A percentile compares a stretch with the other conserved stretches of the same genome.
These are phyloP conservation scores for Montipora foliosa DNA, from an alignment of 64 coral and sea anemone species.

Conservation along the genomic window DNA sequence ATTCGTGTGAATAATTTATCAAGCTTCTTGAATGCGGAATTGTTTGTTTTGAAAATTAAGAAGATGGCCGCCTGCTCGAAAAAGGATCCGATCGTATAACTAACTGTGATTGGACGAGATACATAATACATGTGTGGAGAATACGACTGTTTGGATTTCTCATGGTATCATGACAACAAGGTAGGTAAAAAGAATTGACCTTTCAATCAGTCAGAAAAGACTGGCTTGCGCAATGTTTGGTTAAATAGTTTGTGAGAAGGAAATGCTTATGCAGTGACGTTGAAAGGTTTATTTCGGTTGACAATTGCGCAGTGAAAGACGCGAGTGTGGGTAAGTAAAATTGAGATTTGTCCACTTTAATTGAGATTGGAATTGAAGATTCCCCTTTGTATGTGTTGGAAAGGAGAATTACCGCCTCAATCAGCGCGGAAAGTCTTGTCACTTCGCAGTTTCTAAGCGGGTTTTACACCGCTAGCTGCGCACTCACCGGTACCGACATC, in stretches of 20 bases:
- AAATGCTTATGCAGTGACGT: not conserved
- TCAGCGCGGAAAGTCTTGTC: conserved; percentile 21
- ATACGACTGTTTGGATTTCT: not conserved
- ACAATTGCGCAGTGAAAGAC: not conserved
- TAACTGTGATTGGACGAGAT: not conserved
- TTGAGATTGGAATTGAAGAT: not conserved
- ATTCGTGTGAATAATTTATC: conserved; percentile 41
- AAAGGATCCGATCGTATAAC: not conserved
- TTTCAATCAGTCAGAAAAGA: not conserved
- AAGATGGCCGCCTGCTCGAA: not conserved
- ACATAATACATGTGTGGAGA: not conserved
- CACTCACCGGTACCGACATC: conserved; percentile 21
- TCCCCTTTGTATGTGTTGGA: not conserved
- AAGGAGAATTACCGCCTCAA: conserved; percentile 35
- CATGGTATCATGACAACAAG: not conserved
- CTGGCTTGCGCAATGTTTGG: not conserved
- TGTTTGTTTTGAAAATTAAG: conserved; percentile 42
- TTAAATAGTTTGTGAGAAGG: not conserved
- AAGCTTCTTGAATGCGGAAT: conserved; percentile 25
- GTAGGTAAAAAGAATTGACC: conserved; percentile 10
- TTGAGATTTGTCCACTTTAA: not conserved
- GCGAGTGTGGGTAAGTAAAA: not conserved
- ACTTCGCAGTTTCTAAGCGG: not conserved
- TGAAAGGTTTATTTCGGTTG: not conserved
- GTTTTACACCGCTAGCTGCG: not conserved